Base-by-base conservation (phyloP, 2,797 vertebrate species). In the Cheirogaleus major region DNA sequence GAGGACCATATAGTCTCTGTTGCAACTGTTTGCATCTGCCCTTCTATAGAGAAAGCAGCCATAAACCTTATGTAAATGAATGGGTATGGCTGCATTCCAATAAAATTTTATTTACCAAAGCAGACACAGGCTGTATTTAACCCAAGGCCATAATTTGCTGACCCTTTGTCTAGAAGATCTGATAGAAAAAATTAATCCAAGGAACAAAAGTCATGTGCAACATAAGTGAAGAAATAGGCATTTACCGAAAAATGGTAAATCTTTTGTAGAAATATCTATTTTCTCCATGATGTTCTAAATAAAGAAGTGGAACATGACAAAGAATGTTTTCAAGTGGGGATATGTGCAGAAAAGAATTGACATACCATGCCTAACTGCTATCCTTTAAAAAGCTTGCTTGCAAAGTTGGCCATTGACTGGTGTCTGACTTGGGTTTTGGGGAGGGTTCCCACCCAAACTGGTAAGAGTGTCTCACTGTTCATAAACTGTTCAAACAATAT, bases 61-160 rank as follows among this genome's bases (percentile, higher is more conserved):
- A 52, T 83, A 83, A 81, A 90, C n/a, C 70, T 52, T 52, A 45
- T 35, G 8, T 83, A 87, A 91, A 65, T 55, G 15, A 76, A 91
- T 92, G 45, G 22, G 5, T 67, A 35, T 88, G n/a, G 45, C 70
- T 82, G 76, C 41, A 30, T 88, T 91, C 78, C 43, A 83, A n/a
- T 78, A 92, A 96, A 96, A 65, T 10, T 76, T 94, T 76, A 83
- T 94, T 91, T 83, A 82, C 22, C 72, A 91, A 96, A 92, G 89
- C 18, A 94, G n/a, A 41, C n/a, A 35, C 45, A 72, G 38, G 52
- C 43, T 69, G 4, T 80, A 81, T 91, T 81, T 59, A 84, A 41
- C 57, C 8, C 73, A n/a, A 88, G 63, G n/a, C 41, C 30, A 41
- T 79, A 91, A 84, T 72, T 67, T 95, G 38, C 57, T 45, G 38